These are phyloP conservation scores for Megathymus violae DNA, from an alignment of 1,140 invertebrate genomes.

Conservation along the genomic window DNA sequence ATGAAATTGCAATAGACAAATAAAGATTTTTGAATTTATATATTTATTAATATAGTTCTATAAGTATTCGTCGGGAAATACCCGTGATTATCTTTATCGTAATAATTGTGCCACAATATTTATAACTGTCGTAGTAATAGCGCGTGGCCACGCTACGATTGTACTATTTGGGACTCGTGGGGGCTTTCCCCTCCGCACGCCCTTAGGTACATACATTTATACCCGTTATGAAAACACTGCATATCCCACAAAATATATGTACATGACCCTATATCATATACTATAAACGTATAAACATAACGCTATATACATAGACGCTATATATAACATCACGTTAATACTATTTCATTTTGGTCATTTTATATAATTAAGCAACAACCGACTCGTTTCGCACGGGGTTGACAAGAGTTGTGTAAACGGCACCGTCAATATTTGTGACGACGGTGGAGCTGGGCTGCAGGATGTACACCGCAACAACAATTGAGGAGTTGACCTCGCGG, in stretches of 20 bases:
- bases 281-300: too few species aligned
- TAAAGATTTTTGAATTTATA: too few species aligned
- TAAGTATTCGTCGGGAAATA: not conserved
- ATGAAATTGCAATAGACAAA: too few species aligned
- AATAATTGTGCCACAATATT: slow-evolving; percentile 12
- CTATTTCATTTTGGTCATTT: not conserved
- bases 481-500: too few species aligned
- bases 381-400: not conserved
- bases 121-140: slow-evolving; percentile 5
- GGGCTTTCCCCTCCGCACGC: not conserved
- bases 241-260: not conserved
- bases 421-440: too few species aligned
- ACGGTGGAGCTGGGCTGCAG: too few species aligned
- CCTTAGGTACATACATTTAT: not conserved
- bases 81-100: not conserved
- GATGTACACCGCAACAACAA: too few species aligned
- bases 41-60: not conserved
- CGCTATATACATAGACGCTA: too few species aligned
- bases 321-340: not conserved
- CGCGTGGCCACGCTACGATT: not conserved
- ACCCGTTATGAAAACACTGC: not conserved
- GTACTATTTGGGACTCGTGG: not conserved
- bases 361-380: not conserved
- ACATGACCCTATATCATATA: too few species aligned
- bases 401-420: too few species aligned